Base-by-base conservation (phyloP, 2,888 invertebrate genomes). In the Hypena proboscidalis region DNA sequence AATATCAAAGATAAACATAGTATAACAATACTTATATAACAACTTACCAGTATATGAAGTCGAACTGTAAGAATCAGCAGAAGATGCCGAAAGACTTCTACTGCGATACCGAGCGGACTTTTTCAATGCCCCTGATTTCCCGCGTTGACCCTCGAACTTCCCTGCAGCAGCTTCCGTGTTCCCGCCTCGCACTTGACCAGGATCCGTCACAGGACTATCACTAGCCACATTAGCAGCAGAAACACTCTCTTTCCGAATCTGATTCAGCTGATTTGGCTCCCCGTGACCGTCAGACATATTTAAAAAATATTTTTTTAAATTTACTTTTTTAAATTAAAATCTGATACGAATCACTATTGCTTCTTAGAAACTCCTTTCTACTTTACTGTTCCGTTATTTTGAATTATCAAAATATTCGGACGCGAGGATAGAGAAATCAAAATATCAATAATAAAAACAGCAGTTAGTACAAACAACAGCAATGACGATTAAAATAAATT, bases 61-160 rank as follows among this genome's bases (percentile, higher is more conserved):
- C 61, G 98, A 98, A 85, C 97, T 98, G 89, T 97, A 98, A 11
- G 98, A 98, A 84, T 98, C 98, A 37, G 97, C 97, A 21, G 98
- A 98, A 4, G 98, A 98, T 2, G 97, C 98, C 6, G 98, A 98
- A 13, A 98, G 91, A 0, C 98, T 98, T 51, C 98, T 93, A 77
- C 97, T 97, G 38, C 97, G 92, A 78, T 98, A 97, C 36, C 97
- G 93, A 63, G 95, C 96, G 8, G 97, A 95, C 81, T 97, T 97
- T 91, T 97, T 97, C 78, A 97, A 82, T 5, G 96, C 96, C 53
- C 96, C 95, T 2, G 96, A 95, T 70, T 91, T 91, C 45, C 76
- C 87, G 48, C 90, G 78, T 47, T 77, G 88, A 0, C 87, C 89
- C 5, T 90, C 90, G 45, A 90, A 90, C 56, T 90, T 90, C 5